Conservation (phyloP, 2,113 vertebrate species). For the Acrocephalus arundinaceus region DNA sequence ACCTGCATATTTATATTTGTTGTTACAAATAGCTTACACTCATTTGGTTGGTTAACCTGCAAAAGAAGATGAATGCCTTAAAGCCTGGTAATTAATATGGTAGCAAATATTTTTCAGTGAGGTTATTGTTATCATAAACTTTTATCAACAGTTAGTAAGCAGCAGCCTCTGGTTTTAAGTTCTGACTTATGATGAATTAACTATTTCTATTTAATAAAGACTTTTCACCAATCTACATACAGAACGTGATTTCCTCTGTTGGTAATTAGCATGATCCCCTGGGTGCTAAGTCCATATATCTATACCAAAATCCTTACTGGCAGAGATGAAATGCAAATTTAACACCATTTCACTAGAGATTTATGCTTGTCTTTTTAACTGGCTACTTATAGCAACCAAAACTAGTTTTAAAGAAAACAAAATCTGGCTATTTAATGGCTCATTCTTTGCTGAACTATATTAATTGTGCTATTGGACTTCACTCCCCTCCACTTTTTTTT, state of each 20-base stretch:
- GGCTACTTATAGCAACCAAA: neutral
- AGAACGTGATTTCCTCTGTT: conserved; percentile 52
- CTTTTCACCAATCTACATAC: conserved; percentile 65
- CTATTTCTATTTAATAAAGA: conserved; percentile 78
- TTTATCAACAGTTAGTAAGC: conserved; percentile 67
- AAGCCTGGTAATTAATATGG: conserved; percentile 72
- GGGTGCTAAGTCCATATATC: neutral
- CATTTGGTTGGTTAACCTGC: conserved; percentile 69
- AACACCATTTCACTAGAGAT: neutral
- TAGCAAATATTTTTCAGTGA: conserved; percentile 72
- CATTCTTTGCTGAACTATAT: neutral
- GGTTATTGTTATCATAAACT: conserved; percentile 74
- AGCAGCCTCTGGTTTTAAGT: conserved; percentile 56
- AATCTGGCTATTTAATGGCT: neutral
- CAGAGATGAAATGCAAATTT: conserved; percentile 25
- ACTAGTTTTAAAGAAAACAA: neutral
- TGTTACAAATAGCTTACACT: conserved; percentile 66
- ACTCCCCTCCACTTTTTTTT: neutral
- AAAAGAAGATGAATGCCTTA: conserved; percentile 69
- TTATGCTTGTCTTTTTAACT: neutral
- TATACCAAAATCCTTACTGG: neutral
- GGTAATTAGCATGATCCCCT: conserved; percentile 24
- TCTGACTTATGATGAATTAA: conserved; percentile 76
- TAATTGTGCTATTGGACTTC: neutral
- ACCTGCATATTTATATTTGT: conserved; percentile 63